Evolutionary conservation across 2,888 invertebrate species (phyloP), one percentile per base, ranked within the genome.

Genomic region (Prosopocoilus inquinatus): DNA sequence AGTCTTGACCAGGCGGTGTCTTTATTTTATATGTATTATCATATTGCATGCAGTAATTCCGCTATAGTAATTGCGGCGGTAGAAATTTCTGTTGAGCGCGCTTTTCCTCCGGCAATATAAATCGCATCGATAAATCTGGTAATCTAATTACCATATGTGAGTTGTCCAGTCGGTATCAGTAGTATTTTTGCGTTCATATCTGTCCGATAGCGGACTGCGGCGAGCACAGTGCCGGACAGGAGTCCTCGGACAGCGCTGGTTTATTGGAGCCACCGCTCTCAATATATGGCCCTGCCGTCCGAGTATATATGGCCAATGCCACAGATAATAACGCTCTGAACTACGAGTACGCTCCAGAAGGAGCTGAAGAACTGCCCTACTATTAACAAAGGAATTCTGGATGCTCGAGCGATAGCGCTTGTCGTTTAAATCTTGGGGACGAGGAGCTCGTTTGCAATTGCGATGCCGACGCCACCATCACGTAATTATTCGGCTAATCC

Each of bases 101-200:
- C 20, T 28, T 28, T 28, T 28, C 20, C 20, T 28, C 20, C 20
- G 20, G 20, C 20, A 28, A 12, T 13, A 38, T 38, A 48, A 57
- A 57, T 57, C 57, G 57, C 44, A 53, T 57, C 57, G 53, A 57
- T 57, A 57, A 62, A 61, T 64, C 63, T 56, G 57, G 58, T 55
- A 55, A 64, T 58, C 64, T 64, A 64, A 64, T 64, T 64, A 63
- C 64, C 64, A 64, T 64, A 64, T 55, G 63, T 58, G 64, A 60
- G 57, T 57, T 46, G 57, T 58, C 62, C 60, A 58, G 59, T 38
- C 52, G 53, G 60, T 62, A 64, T 64, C 62, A 60, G 59, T 58
- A 61, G 62, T 59, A 61, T 64, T 64, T 62, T 61, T 60, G 55
- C 62, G 59, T 58, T 64, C 64, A 64, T 64, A 64, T 64, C 62